A percentile compares a stretch with the other conserved stretches of the same genome.
phyloP scores from a whole-genome alignment of 1,140 invertebrate species.

The Scaptomyza pallida region DNA sequence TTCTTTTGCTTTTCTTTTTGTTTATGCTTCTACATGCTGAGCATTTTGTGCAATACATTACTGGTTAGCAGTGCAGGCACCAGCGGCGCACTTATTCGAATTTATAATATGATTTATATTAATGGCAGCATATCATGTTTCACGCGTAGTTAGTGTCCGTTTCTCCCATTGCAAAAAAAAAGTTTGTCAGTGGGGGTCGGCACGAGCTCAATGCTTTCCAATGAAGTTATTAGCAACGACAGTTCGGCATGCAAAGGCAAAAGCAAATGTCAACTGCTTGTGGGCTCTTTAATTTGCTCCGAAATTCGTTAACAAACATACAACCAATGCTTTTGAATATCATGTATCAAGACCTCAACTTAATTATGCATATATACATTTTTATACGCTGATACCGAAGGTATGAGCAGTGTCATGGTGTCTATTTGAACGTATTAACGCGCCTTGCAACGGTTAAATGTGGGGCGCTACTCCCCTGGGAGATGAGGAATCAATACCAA shows the following conservation, averaged over 20 bases:
- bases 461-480: no score
- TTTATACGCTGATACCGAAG: no score
- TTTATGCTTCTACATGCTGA: conserved; percentile 32
- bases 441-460: no score
- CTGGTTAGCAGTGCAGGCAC: conserved; percentile 43
- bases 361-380: no score
- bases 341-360: no score
- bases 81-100: conserved; percentile 59
- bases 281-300: background rate
- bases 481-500: no score
- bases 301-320: background rate
- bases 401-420: no score
- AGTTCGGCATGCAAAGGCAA: conserved; percentile 45
- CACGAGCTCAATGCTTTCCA: conserved; percentile 75
- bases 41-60: conserved; percentile 35
- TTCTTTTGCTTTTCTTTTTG: conserved; percentile 33
- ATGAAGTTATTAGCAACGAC: conserved; percentile 76
- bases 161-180: conserved; percentile 76
- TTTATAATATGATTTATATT: conserved; percentile 83
- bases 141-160: conserved; percentile 78
- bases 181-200: conserved; percentile 84
- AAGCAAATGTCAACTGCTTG: background rate
- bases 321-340: background rate
- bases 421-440: no score
- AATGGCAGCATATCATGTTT: conserved; percentile 83